Evolutionary conservation across 2,888 invertebrate genomes (phyloP), one percentile per base, ranked within the genome.

Genomic region (Cryptops parisi): DNA sequence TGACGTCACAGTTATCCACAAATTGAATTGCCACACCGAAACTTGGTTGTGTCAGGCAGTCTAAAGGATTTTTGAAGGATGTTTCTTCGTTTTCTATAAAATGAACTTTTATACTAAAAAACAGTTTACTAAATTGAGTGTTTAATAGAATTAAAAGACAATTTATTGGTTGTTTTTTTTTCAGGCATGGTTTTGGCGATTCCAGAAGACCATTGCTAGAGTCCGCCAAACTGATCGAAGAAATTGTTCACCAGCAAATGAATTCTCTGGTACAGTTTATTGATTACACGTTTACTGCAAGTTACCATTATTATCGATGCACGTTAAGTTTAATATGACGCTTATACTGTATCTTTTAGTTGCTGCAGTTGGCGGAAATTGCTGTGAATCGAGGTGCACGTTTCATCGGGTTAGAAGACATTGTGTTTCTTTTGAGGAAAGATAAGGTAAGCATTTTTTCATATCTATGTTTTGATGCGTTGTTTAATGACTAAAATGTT

Each of bases 111-210:
- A n/a, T n/a, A n/a, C n/a, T n/a, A n/a, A n/a, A n/a, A n/a, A n/a
- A n/a, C n/a, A n/a, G n/a, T n/a, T n/a, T n/a, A n/a, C n/a, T n/a
- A n/a, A n/a, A n/a, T n/a, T n/a, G n/a, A n/a, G n/a, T n/a, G n/a
- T n/a, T n/a, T n/a, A n/a, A n/a, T n/a, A n/a, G n/a, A n/a, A n/a
- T n/a, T n/a, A n/a, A n/a, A n/a, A n/a, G n/a, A n/a, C n/a, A n/a
- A n/a, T n/a, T n/a, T n/a, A n/a, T n/a, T n/a, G n/a, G n/a, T 33
- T 50, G 6, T 50, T 50, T 40, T 40, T 21, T 38, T 50, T 12
- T 5, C 5, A 55, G 55, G 90, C 84, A 87, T 62, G 90, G 89
- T n/a, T 87, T 90, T 65, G 93, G 93, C 0, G 93, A 93, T 64
- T 82, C 83, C 63, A 78, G 82, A 21, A 80, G 80, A 57, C 90